Evolutionary conservation across 2,888 invertebrate species (phyloP), one percentile per base, ranked within the genome.

Genomic region (Thymelicus acteon): DNA sequence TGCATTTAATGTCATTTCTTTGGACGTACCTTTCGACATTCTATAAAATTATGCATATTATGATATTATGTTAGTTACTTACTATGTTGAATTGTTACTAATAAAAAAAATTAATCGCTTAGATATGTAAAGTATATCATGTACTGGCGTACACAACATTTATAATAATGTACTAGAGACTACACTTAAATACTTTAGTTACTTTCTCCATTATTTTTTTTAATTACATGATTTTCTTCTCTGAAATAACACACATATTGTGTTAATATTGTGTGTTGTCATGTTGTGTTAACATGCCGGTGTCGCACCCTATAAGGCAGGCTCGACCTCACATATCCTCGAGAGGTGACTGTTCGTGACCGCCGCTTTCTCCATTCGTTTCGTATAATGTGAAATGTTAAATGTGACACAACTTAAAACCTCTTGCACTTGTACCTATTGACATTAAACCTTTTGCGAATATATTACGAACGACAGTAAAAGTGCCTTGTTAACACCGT

Each of bases 361-460:
- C 79, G 86, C 89, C 90, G 85, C 90, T 91, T 91, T 91, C 90
- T 89, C 90, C 85, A 79, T 79, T 79, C 81, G 82, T 83, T 80
- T 79, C 80, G 79, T 82, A 83, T 88, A 85, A 84, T 85, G 83
- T 84, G 83, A 80, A 84, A 82, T 80, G 79, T 80, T 82, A 58
- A 58, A 60, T 72, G 68, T 48, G 62, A 72, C 64, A 71, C 54
- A 72, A 60, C 64, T 64, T 65, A 60, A 54, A 64, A 64, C 57
- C 54, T 64, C 62, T 60, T 58, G 31, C 54, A 61, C 67, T 62
- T 66, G 40, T 54, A 71, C 66, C 48, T 57, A 67, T 63, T 72
- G 62, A 72, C 58, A 72, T 67, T 72, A 63, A 63, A 63, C 63
- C 40, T 67, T 67, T 49, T 44, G 19, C 40, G 47, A 63, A 62